Conservation (phyloP, 2,113 vertebrate genomes). For the Myxocyprinus asiaticus region DNA sequence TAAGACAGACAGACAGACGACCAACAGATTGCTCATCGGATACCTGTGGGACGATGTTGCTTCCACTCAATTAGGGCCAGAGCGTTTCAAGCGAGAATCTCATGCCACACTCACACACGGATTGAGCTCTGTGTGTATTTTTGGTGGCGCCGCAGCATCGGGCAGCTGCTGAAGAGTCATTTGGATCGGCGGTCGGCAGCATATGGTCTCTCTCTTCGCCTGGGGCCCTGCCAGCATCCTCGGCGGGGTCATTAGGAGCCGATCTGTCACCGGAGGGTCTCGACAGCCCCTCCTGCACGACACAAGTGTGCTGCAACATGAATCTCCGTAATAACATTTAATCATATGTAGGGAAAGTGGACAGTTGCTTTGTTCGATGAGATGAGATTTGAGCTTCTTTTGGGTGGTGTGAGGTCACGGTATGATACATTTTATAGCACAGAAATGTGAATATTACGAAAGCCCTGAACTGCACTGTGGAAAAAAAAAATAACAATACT, state of each 20-base stretch:
- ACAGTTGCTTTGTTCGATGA: not conserved
- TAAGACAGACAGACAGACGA: conserved; percentile 11
- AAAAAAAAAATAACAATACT: too few species aligned
- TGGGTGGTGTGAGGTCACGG: not conserved
- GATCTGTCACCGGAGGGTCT: conserved; percentile 13
- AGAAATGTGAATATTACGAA: too few species aligned
- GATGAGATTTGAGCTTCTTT: not conserved
- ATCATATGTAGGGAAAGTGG: not conserved
- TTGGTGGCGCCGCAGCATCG: not conserved
- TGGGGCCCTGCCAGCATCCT: not conserved
- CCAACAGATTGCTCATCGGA: conserved; percentile 24
- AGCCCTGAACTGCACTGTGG: too few species aligned
- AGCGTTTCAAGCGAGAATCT: conserved; percentile 39
- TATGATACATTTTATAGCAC: too few species aligned
- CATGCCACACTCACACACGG: conserved; percentile 49
- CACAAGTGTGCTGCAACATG: not conserved
- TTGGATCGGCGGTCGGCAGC: conserved; percentile 23
- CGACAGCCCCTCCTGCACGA: not conserved
- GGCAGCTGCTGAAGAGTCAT: conserved; percentile 39
- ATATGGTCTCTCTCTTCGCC: conserved; percentile 28
- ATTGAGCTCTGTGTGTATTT: conserved; percentile 12
- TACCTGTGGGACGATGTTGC: conserved; percentile 8
- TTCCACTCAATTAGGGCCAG: conserved; percentile 50
- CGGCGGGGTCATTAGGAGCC: conserved; percentile 17
- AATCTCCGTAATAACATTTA: not conserved